A percentile compares a stretch with the other conserved stretches of the same genome.
phyloP scores from a whole-genome alignment of 92 coral and sea anemone species.

The Porites rus region DNA sequence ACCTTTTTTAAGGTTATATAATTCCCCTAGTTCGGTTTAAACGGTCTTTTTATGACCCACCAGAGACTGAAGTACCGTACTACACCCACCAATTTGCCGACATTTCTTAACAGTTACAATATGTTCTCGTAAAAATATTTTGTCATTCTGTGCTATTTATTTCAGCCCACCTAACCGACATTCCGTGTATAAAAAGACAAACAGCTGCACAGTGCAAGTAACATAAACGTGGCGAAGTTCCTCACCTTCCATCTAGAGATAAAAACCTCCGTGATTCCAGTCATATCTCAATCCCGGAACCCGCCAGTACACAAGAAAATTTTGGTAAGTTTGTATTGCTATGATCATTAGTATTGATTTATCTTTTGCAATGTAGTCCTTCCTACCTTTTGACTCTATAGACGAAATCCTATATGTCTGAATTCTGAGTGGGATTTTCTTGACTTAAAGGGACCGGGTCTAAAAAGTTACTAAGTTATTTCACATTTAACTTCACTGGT shows the following conservation, averaged over 20 bases:
- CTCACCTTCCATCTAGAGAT: neutral
- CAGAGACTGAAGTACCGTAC: no score
- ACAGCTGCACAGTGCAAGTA: slow-evolving; percentile 4
- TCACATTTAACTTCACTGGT: no score
- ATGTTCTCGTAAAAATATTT: slow-evolving; percentile 17
- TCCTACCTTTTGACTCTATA: neutral
- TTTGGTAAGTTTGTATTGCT: neutral
- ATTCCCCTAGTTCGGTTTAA: no score
- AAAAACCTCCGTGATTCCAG: neutral
- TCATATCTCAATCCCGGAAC: no score
- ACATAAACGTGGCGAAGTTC: neutral
- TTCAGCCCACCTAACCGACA: neutral
- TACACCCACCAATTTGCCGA: neutral
- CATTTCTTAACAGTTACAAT: neutral
- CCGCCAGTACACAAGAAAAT: neutral
- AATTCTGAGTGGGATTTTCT: no score
- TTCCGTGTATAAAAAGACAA: slow-evolving; percentile 14
- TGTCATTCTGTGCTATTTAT: neutral
- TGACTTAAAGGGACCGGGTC: no score
- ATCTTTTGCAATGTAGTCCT: neutral
- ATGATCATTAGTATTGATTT: no score
- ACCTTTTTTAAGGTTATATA: no score
- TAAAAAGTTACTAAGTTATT: no score
- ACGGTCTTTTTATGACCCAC: no score
- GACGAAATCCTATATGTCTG: neutral